Evolutionary conservation across 2,113 vertebrate species (phyloP).

Genomic region (Aplodontia rufa): DNA sequence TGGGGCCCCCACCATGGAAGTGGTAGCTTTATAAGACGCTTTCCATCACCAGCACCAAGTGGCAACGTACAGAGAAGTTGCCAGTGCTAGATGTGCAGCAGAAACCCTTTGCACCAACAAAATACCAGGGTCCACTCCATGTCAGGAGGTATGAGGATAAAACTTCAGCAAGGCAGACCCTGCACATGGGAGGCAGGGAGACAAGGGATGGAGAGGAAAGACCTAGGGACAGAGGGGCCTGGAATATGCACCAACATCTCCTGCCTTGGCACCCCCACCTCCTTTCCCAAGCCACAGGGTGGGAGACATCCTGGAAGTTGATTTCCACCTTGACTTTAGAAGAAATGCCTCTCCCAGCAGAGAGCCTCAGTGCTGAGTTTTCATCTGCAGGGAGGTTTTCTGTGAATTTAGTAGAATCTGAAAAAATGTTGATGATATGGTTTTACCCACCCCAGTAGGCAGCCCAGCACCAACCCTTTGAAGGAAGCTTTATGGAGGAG

Average conservation of each 20-base stretch:
- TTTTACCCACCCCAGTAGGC: neutral
- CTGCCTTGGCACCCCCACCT: neutral
- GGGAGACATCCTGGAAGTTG: neutral
- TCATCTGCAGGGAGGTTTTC: neutral
- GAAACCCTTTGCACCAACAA: neutral
- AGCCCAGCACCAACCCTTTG: neutral
- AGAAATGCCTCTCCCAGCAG: neutral
- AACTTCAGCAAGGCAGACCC: neutral
- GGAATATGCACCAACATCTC: neutral
- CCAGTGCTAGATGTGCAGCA: accelerated
- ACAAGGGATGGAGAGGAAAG: no score
- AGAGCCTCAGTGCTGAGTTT: neutral
- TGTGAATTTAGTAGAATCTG: conserved; percentile 34
- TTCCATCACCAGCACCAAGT: neutral
- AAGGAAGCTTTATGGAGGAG: neutral
- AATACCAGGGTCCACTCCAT: neutral
- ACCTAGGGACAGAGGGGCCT: neutral
- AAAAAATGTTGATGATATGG: neutral
- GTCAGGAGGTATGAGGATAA: no score
- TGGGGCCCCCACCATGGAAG: neutral
- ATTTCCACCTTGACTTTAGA: neutral
- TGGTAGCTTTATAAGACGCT: neutral
- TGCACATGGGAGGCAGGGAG: neutral
- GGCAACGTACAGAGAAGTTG: neutral
- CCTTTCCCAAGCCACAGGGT: neutral